A percentile compares a stretch with the other conserved stretches of the same genome.
Conservation (phyloP, 2,113 vertebrate species). For the Ceratotherium simum region DNA sequence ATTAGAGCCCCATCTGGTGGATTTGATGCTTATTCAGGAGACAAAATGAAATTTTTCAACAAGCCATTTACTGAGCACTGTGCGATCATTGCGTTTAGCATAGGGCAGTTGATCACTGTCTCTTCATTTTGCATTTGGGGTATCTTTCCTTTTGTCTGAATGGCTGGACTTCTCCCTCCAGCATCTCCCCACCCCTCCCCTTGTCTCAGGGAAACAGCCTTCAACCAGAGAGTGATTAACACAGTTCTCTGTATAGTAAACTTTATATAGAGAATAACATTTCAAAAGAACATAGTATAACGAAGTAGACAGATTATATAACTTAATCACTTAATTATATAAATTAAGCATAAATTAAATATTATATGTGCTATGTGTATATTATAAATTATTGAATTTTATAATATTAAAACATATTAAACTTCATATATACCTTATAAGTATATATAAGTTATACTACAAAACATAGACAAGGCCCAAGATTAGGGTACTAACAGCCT, state of each 20-base stretch:
- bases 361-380: not conserved
- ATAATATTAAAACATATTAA: not conserved
- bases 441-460: not conserved
- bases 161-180: not conserved
- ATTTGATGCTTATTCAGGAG: not conserved
- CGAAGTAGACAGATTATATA: not conserved
- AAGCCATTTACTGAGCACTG: not conserved
- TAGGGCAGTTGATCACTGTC: not conserved
- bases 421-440: not conserved
- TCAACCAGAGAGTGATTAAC: not conserved
- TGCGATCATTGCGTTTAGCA: not conserved
- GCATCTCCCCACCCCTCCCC: not conserved
- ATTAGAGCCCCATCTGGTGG: conserved; percentile 82
- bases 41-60: conserved; percentile 30
- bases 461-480: not conserved
- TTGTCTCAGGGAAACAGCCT: not conserved
- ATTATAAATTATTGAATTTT: not conserved
- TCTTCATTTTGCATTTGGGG: not conserved
- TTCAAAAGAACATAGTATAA: conserved; percentile 15
- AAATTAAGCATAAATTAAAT: not conserved
- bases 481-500: not conserved
- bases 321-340: not conserved
- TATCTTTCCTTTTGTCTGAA: not conserved
- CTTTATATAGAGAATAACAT: not conserved
- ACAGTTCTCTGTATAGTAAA: not conserved